Conservation (phyloP, 2,797 vertebrate species). For the Epinephelus malabaricus region DNA sequence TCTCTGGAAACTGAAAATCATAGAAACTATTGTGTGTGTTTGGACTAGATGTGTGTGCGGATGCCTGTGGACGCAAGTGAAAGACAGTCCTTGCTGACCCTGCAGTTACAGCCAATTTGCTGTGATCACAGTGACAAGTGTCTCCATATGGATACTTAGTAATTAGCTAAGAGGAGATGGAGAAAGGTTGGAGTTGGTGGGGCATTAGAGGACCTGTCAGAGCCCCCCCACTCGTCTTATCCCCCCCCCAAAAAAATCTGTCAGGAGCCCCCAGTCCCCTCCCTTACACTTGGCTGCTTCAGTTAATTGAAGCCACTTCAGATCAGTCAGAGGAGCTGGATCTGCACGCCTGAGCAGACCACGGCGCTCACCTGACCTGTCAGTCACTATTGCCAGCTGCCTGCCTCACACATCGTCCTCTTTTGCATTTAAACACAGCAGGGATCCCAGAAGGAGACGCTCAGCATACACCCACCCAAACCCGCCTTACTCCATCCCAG, state of each 20-base stretch:
- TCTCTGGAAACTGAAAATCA: constrained; percentile 32
- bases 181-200: constrained; percentile 59
- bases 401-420: constrained; percentile 8
- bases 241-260: constrained; percentile 56
- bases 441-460: not conserved
- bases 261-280: constrained; percentile 58
- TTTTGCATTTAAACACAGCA: constrained; percentile 9
- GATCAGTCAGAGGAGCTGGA: constrained; percentile 71
- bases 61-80: constrained; percentile 1
- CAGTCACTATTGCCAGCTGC: constrained; percentile 54
- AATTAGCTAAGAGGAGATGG: constrained; percentile 73
- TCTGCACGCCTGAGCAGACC: constrained; percentile 60
- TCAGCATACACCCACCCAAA: not conserved
- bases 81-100: constrained; percentile 54
- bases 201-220: constrained; percentile 69
- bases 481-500: not conserved
- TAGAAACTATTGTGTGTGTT: constrained; percentile 14
- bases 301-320: constrained; percentile 82
- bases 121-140: constrained; percentile 72
- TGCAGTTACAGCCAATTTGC: constrained; percentile 70
- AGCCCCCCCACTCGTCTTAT: constrained; percentile 39
- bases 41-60: constrained; percentile 5
- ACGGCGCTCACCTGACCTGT: constrained; percentile 71
- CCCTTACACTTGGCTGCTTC: constrained; percentile 77
- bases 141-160: constrained; percentile 68